Evolutionary conservation across 2,113 vertebrate species (phyloP).

Genomic region (Natator depressus): DNA sequence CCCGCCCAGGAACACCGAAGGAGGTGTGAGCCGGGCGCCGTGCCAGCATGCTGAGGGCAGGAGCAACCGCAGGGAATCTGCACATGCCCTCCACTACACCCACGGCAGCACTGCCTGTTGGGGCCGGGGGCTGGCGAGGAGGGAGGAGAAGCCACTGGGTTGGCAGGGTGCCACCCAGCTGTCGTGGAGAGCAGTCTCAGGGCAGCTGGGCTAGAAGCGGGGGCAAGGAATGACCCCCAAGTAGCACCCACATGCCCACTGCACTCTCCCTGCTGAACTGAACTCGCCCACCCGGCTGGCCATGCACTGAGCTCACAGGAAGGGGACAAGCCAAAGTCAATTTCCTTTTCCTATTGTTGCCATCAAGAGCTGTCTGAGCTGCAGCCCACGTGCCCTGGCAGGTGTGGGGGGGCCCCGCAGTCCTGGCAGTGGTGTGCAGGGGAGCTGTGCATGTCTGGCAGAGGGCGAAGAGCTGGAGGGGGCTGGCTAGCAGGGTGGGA

Average conservation of each 20-base stretch:
- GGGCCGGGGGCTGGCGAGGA: background rate
- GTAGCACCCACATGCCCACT: background rate
- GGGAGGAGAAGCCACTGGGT: background rate
- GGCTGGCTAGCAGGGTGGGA: no score
- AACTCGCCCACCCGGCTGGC: background rate
- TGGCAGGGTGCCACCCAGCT: background rate
- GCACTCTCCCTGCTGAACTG: background rate
- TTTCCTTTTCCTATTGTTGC: background rate
- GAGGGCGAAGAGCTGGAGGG: no score
- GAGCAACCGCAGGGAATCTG: background rate
- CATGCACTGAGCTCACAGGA: background rate
- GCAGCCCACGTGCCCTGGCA: background rate
- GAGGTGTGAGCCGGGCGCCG: background rate
- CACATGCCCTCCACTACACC: no score
- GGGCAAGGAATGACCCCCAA: background rate
- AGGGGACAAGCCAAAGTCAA: background rate
- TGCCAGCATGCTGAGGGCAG: background rate
- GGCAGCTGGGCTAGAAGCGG: background rate
- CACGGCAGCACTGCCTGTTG: background rate
- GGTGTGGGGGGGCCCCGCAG: no score
- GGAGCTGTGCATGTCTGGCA: no score
- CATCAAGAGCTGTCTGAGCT: background rate
- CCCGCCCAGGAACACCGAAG: background rate
- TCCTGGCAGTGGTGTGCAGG: no score
- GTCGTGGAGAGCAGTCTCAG: fast-evolving